phyloP scores from a whole-genome alignment of 2,113 vertebrate genomes.

The Penelope pileata region DNA sequence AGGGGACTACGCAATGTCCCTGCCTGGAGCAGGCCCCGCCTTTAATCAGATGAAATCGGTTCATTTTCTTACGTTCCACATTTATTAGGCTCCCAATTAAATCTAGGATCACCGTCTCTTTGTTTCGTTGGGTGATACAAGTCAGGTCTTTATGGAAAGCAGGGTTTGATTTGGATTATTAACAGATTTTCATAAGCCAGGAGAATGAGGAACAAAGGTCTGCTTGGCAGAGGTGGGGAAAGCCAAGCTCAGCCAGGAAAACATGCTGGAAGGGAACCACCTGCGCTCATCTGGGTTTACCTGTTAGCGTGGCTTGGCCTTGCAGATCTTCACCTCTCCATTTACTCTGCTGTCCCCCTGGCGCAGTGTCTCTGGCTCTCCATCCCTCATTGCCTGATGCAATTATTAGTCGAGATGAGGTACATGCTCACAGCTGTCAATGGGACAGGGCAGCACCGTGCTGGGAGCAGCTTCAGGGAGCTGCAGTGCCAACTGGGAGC shows the following conservation, averaged over 20 bases:
- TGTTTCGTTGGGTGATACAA: background rate
- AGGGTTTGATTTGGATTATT: background rate
- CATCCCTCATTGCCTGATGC: rapidly evolving
- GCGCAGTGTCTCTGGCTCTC: background rate
- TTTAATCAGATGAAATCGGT: background rate
- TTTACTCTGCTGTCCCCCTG: background rate
- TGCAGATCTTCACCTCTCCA: background rate
- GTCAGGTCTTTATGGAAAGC: background rate
- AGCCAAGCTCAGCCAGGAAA: rapidly evolving
- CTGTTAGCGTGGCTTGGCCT: background rate
- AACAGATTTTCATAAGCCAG: background rate
- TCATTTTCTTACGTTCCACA: background rate
- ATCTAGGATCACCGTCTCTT: background rate
- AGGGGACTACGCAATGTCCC: background rate
- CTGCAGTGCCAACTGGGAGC: background rate
- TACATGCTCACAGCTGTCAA: background rate
- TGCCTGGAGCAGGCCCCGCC: background rate
- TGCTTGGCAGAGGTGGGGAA: background rate
- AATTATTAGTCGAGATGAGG: background rate
- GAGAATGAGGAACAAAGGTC: background rate
- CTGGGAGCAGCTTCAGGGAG: background rate
- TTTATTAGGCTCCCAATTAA: background rate
- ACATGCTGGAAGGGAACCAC: background rate
- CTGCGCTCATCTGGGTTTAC: background rate
- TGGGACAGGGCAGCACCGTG: background rate